Percentiles rank a stretch among this genome's conserved stretches.
Evolutionary conservation across 1,140 invertebrate species (phyloP).

Genomic region (Brachionus rubens): DNA sequence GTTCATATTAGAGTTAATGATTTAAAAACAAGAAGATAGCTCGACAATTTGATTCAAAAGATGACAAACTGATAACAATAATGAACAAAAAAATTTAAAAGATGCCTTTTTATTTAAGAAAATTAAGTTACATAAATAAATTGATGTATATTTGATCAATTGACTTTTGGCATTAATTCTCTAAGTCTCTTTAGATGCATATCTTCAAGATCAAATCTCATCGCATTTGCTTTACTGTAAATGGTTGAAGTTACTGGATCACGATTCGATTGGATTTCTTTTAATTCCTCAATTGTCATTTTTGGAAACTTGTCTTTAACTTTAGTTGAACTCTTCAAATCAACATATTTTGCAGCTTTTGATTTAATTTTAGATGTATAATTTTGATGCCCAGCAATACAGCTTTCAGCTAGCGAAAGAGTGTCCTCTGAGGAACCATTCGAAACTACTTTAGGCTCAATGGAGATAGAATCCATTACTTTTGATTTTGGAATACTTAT

Average conservation of each 20-base stretch:
- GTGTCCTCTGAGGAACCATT: background rate
- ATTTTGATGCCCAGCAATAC: background rate
- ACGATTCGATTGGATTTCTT: slow-evolving; percentile 1
- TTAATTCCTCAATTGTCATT: slow-evolving; percentile 5
- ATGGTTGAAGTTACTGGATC: slow-evolving; percentile 9
- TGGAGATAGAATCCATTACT: background rate
- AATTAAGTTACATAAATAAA: no score
- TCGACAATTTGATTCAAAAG: no score
- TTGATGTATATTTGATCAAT: background rate
- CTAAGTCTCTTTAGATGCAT: slow-evolving; percentile 35
- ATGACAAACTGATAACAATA: no score
- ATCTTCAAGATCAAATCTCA: slow-evolving; percentile 39
- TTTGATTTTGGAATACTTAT: slow-evolving; percentile 44
- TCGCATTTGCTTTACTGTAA: slow-evolving; percentile 14
- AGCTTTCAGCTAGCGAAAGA: slow-evolving; percentile 13
- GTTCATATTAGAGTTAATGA: no score
- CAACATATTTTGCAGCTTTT: background rate
- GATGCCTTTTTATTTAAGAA: no score
- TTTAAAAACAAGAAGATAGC: no score
- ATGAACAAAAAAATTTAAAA: no score
- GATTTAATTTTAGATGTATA: background rate
- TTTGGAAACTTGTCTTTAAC: background rate
- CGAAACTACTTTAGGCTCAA: slow-evolving; percentile 12
- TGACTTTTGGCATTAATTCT: slow-evolving; percentile 40
- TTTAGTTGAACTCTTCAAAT: slow-evolving; percentile 28